phyloP scores from a whole-genome alignment of 92 coral and sea anemone species.

The Bergia puertoricense region DNA sequence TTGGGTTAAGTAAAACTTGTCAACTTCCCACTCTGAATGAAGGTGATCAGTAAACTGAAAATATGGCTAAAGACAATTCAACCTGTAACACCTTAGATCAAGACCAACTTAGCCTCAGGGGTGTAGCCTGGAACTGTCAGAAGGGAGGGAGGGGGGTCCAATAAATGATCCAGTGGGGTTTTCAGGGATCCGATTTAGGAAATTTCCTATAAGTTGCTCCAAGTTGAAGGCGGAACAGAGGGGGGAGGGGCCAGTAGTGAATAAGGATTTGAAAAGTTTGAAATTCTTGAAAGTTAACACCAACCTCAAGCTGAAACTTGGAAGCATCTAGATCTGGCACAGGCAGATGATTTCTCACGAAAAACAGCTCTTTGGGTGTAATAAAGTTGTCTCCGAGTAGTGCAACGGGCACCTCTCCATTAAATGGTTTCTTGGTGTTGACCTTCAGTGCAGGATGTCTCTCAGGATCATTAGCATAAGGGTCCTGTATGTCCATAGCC shows the following conservation, averaged over 20 bases:
- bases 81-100: neutral
- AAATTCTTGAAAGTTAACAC: too few species aligned
- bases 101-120: neutral
- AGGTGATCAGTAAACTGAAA: too few species aligned
- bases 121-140: too few species aligned
- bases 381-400: slow-evolving; percentile 53
- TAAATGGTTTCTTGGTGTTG: slow-evolving; percentile 58
- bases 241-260: too few species aligned
- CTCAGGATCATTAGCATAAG: slow-evolving; percentile 59
- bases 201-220: too few species aligned
- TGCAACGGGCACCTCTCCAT: slow-evolving; percentile 58
- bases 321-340: slow-evolving; percentile 63
- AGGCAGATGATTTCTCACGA: slow-evolving; percentile 70
- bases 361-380: slow-evolving; percentile 66
- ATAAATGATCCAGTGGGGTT: too few species aligned
- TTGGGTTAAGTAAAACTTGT: too few species aligned
- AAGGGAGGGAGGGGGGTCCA: too few species aligned
- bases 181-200: too few species aligned
- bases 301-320: slow-evolving; percentile 51
- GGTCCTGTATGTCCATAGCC: slow-evolving; percentile 42
- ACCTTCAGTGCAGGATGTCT: slow-evolving; percentile 60
- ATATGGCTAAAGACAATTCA: neutral
- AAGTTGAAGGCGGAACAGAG: too few species aligned
- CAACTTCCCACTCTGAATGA: too few species aligned
- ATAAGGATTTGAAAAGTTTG: too few species aligned